Evolutionary conservation across 1,140 invertebrate genomes (phyloP).

Genomic region (Scaptomyza graminum): DNA sequence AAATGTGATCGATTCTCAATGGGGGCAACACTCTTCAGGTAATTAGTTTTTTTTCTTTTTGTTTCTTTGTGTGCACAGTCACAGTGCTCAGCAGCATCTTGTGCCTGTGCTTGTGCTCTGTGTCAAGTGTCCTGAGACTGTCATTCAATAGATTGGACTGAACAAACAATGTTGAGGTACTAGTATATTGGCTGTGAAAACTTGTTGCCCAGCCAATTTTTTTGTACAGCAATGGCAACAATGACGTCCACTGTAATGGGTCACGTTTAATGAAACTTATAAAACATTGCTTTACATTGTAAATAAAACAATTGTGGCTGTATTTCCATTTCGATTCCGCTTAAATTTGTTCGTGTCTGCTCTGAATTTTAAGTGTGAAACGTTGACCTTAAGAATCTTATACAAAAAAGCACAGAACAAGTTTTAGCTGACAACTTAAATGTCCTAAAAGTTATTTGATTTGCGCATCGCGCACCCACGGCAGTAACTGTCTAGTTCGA

Average conservation of each 20-base stretch:
- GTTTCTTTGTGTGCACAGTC: background rate
- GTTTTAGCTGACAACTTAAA: background rate
- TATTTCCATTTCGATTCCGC: slow-evolving; percentile 12
- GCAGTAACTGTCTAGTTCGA: slow-evolving; percentile 7
- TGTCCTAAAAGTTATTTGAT: background rate
- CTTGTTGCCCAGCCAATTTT: slow-evolving; percentile 15
- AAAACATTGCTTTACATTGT: slow-evolving; percentile 15
- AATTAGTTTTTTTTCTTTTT: slow-evolving; percentile 56
- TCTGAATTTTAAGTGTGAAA: slow-evolving; percentile 11
- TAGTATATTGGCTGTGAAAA: slow-evolving; percentile 36
- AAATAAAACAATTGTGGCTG: background rate
- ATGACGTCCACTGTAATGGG: slow-evolving; percentile 7
- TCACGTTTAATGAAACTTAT: slow-evolving; percentile 19
- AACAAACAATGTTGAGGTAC: slow-evolving; percentile 50
- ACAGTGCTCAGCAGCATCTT: slow-evolving; percentile 7
- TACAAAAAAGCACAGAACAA: background rate
- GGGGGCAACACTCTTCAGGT: slow-evolving; percentile 30
- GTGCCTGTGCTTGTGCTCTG: background rate
- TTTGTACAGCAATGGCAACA: background rate
- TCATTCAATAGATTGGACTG: slow-evolving; percentile 46
- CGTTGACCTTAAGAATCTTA: too few relatives aligned
- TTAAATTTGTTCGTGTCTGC: slow-evolving; percentile 3
- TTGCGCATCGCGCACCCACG: background rate
- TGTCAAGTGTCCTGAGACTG: slow-evolving; percentile 46
- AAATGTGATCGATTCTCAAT: slow-evolving; percentile 10